Evolutionary conservation across 2,888 invertebrate genomes (phyloP), one percentile per base, ranked within the genome.

Genomic region (Nymphalis urticae): DNA sequence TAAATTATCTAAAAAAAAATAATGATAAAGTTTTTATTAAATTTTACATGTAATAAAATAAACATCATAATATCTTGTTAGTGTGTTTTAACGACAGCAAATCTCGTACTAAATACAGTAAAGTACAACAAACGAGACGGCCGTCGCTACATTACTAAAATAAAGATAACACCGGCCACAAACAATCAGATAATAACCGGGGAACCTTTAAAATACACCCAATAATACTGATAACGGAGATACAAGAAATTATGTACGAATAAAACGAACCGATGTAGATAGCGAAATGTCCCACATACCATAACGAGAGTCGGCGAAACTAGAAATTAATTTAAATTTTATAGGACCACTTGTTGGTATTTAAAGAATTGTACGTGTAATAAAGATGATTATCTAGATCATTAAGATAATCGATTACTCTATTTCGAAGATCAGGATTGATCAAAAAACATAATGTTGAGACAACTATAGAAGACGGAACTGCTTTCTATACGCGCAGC

Each of bases 311-410:
- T 58, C 48, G 62, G 48, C 32, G 36, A 42, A 42, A 24, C 65
- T 66, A 69, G 65, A 63, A 62, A 63, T 62, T 69, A 51, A 62
- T 66, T 69, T 66, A 63, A 69, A 60, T 58, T 56, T 56, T 56
- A 56, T 56, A 56, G 54, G 32, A 32, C 54, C 7, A 32, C 32
- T 56, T 16, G 53, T n/a, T 21, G 21, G 17, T 53, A 24, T 63
- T 53, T 63, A 53, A 62, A 63, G 47, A 63, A 53, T 21, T 53
- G 42, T 53, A 42, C 51, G 1, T 53, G 53, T 63, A 63, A 63
- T 32, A 48, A 10, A 27, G 32, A 62, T 50, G 50, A 62, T 62
- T 62, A 36, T 60, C 19, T 48, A 48, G 56, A 68, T 62, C 60
- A 64, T 48, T 47, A 62, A 47, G 56, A 58, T 70, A 59, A 63